A percentile compares a stretch with the other conserved stretches of the same genome.
phyloP scores from a whole-genome alignment of 1,140 invertebrate genomes.

The Neotoxoptera formosana region DNA sequence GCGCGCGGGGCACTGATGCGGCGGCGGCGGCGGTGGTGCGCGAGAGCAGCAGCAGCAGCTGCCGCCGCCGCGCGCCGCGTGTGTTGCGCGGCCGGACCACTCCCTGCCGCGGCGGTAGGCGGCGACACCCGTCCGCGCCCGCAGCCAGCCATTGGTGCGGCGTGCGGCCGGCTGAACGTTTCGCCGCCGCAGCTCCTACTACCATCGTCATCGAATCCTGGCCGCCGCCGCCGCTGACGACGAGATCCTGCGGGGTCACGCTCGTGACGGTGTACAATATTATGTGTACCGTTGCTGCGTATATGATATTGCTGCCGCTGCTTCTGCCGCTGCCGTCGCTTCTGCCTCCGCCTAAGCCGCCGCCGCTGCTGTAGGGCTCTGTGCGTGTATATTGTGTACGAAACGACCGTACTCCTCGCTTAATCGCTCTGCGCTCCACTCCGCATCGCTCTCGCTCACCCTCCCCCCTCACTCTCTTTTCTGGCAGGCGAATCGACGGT shows the following conservation, averaged over 20 bases:
- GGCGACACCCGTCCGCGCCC: slow-evolving; percentile 38
- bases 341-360: not conserved
- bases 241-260: slow-evolving; percentile 9
- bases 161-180: slow-evolving; percentile 34
- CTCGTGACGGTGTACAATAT: not conserved
- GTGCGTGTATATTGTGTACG: too few species aligned
- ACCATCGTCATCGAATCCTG: slow-evolving; percentile 14
- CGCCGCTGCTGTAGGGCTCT: not conserved
- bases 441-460: too few species aligned
- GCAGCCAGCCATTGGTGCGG: slow-evolving; percentile 35
- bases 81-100: slow-evolving; percentile 66
- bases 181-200: slow-evolving; percentile 29
- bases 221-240: slow-evolving; percentile 17
- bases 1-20: slow-evolving; percentile 58
- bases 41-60: slow-evolving; percentile 64
- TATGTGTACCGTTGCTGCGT: not conserved
- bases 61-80: slow-evolving; percentile 61
- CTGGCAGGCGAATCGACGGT: too few species aligned
- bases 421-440: not conserved
- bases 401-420: not conserved
- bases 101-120: slow-evolving; percentile 64
- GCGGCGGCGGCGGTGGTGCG: slow-evolving; percentile 67
- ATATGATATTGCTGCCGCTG: not conserved
- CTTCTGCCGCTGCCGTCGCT: not conserved
- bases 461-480: too few species aligned